phyloP scores from a whole-genome alignment of 2,888 invertebrate genomes.

The Eutolmus rufibarbis region DNA sequence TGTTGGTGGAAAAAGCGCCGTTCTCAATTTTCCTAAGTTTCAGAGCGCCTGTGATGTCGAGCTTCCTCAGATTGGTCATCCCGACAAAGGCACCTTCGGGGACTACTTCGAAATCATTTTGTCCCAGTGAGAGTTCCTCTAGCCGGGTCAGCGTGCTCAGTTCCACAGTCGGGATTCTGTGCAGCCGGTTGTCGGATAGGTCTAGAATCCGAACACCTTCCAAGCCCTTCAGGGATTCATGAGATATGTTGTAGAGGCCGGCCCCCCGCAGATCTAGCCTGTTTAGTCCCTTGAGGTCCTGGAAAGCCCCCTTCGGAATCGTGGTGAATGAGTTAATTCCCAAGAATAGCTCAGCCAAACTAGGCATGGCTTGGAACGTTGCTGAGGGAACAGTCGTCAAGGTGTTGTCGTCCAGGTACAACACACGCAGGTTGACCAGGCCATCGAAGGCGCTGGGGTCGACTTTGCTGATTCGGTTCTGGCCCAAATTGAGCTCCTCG shows the following conservation, averaged over 20 bases:
- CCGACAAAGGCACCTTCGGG: conserved; percentile 80
- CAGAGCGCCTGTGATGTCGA: conserved; percentile 82
- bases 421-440: conserved; percentile 75
- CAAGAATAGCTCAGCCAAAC: conserved; percentile 83
- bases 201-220: conserved; percentile 78
- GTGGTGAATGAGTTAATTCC: conserved; percentile 82
- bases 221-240: conserved; percentile 77
- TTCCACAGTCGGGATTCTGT: conserved; percentile 77
- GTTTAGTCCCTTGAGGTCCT: conserved; percentile 76
- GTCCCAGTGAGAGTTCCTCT: conserved; percentile 82
- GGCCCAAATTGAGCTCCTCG: conserved; percentile 85
- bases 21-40: conserved; percentile 76
- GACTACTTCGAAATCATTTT: conserved; percentile 78
- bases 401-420: conserved; percentile 86
- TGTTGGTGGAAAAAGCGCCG: conserved; percentile 80
- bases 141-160: conserved; percentile 74
- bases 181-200: conserved; percentile 80
- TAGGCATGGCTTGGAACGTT: conserved; percentile 75
- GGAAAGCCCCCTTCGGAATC: conserved; percentile 80
- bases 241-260: conserved; percentile 79
- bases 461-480: conserved; percentile 82
- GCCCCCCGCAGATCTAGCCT: conserved; percentile 83
- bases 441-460: conserved; percentile 81
- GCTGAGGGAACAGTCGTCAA: conserved; percentile 78
- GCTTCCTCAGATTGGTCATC: conserved; percentile 75